Evolutionary conservation across 2,797 vertebrate genomes (phyloP).

Genomic region (Eulemur coronatus): DNA sequence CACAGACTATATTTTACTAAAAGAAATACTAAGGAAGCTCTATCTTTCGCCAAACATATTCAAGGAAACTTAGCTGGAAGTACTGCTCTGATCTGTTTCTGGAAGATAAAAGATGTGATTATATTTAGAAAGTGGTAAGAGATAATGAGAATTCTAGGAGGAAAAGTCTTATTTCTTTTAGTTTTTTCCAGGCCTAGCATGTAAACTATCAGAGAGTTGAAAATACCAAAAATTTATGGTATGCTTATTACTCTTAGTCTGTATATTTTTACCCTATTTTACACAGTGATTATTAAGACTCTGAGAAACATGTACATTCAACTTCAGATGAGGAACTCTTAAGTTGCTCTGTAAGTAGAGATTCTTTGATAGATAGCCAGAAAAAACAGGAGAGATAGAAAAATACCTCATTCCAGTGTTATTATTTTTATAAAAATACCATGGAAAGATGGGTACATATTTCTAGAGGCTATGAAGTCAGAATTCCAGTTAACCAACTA

Average conservation of each 20-base stretch:
- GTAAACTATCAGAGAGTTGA: slow-evolving; percentile 3
- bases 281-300: background rate
- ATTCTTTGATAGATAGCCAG: background rate
- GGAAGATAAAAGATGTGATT: background rate
- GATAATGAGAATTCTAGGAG: background rate
- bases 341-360: background rate
- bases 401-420: background rate
- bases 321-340: background rate
- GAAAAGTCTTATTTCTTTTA: background rate
- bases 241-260: background rate
- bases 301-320: background rate
- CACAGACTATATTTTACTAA: background rate
- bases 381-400: background rate
- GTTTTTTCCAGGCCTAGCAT: background rate
- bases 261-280: slow-evolving; percentile 9
- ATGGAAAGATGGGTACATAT: background rate
- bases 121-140: slow-evolving; percentile 42
- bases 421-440: slow-evolving; percentile 27
- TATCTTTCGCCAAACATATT: slow-evolving; percentile 23
- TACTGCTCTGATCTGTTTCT: slow-evolving; percentile 1
- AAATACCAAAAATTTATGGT: background rate
- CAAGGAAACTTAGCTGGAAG: background rate
- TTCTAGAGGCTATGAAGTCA: slow-evolving; percentile 20
- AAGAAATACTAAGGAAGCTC: background rate
- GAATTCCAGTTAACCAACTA: slow-evolving; percentile 5